These are phyloP conservation scores for Cecidostiba fungosa DNA, from an alignment of 2,888 invertebrate genomes.

Conservation along the genomic window DNA sequence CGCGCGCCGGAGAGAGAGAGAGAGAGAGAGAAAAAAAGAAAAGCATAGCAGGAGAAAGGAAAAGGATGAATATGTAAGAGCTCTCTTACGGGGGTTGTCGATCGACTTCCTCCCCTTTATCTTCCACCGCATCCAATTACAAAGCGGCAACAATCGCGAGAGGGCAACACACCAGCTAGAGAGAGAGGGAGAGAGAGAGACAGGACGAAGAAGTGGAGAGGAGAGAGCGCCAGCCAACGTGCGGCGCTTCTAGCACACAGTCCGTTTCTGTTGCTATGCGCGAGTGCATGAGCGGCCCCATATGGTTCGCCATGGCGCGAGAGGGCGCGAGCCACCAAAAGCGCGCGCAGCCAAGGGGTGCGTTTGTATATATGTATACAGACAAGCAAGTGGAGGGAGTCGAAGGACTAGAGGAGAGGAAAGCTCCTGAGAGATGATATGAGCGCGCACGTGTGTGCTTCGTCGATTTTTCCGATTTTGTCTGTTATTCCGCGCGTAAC, in stretches of 20 bases:
- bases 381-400: too few species aligned
- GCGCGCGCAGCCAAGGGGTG: constrained; percentile 53
- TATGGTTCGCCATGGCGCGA: constrained; percentile 66
- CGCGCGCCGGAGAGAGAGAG: too few species aligned
- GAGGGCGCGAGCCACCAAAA: constrained; percentile 64
- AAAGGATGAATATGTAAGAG: constrained; percentile 55
- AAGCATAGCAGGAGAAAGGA: neutral
- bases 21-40: neutral
- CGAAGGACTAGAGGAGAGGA: neutral
- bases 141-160: constrained; percentile 63
- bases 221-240: constrained; percentile 61
- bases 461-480: neutral
- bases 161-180: constrained; percentile 44
- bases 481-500: too few species aligned
- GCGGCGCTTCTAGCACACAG: constrained; percentile 59
- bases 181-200: constrained; percentile 21
- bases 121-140: constrained; percentile 50
- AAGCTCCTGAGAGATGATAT: neutral
- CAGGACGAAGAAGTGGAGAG: constrained; percentile 56
- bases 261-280: constrained; percentile 76
- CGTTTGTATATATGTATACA: neutral
- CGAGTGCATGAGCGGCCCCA: constrained; percentile 75
- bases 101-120: constrained; percentile 60
- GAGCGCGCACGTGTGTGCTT: neutral
- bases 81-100: constrained; percentile 41